Base-by-base conservation (phyloP, 2,888 invertebrate genomes). In the Lycocerus yunnanus region DNA sequence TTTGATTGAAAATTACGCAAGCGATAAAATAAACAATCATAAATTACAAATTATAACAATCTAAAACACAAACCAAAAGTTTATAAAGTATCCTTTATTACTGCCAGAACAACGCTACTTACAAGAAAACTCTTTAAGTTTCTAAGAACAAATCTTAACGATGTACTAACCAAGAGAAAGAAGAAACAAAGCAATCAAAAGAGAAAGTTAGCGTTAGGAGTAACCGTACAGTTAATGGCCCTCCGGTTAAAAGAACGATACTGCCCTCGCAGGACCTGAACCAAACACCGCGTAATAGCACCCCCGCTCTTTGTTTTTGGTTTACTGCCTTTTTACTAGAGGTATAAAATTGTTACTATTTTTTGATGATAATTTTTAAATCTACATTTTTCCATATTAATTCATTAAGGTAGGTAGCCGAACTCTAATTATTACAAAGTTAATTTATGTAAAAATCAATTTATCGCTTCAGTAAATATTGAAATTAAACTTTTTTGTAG, bases 11-110 rank as follows among this genome's bases (percentile, higher is more conserved):
- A 70, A 58, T 66, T 14, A 68, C 77, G 76, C 75, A 73, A 69
- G 75, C 76, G 77, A 81, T 80, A 79, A 80, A 78, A 74, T 72
- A 77, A 75, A 77, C 77, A 79, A 78, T 77, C 80, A 79, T 81
- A 80, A 81, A 81, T 78, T 79, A 78, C 80, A 77, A 81, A 80
- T 81, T 78, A 80, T 78, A 77, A 78, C 77, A 80, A 78, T 81
- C 79, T 79, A 77, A 78, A 77, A 77, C 76, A 80, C 79, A 79
- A 79, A 80, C 78, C 71, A 68, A 78, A 81, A 81, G 79, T 81
- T 82, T 81, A 81, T 82, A 82, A 82, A 82, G 81, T 82, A 81
- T 80, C 81, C 78, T 81, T 82, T 81, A 82, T 81, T 81, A 79
- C 80, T 79, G 78, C 76, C 78, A 76, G 75, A 81, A 81, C 80